These are phyloP conservation scores for Porites lobata DNA, from an alignment of 92 coral and sea anemone species.

Conservation along the genomic window DNA sequence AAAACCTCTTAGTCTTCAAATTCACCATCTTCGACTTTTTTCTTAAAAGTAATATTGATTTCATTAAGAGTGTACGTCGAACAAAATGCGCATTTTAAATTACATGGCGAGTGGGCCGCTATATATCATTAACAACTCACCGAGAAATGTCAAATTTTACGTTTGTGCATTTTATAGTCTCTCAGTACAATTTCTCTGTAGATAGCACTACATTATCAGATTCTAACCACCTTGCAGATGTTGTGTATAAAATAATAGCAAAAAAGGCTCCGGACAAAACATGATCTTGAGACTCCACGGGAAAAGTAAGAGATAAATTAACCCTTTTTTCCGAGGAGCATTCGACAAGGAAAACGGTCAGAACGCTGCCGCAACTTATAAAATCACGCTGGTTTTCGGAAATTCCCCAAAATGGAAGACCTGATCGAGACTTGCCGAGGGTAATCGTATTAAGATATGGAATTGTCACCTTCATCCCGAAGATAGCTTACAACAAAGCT, in stretches of 20 bases:
- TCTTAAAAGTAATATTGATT: background rate
- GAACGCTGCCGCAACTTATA: background rate
- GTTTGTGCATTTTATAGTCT: background rate
- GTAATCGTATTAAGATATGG: background rate
- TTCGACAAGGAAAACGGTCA: too few species aligned
- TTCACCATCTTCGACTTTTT: background rate
- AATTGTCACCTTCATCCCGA: background rate
- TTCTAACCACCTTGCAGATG: too few species aligned
- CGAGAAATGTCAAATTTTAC: background rate
- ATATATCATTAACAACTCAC: too few species aligned
- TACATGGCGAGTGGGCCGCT: background rate
- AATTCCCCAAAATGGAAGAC: background rate
- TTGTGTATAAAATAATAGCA: too few species aligned
- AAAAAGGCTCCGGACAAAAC: background rate
- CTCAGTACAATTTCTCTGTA: too few species aligned
- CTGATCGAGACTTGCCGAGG: background rate
- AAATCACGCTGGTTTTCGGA: background rate
- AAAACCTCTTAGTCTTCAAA: background rate
- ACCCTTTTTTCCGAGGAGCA: background rate
- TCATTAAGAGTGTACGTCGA: slow-evolving; percentile 20
- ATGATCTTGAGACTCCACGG: background rate
- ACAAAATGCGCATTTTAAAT: background rate
- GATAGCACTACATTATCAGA: too few species aligned
- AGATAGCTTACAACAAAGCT: background rate
- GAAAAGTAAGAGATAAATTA: background rate